Conservation (phyloP, 2,888 invertebrate species). For the Salticus scenicus region DNA sequence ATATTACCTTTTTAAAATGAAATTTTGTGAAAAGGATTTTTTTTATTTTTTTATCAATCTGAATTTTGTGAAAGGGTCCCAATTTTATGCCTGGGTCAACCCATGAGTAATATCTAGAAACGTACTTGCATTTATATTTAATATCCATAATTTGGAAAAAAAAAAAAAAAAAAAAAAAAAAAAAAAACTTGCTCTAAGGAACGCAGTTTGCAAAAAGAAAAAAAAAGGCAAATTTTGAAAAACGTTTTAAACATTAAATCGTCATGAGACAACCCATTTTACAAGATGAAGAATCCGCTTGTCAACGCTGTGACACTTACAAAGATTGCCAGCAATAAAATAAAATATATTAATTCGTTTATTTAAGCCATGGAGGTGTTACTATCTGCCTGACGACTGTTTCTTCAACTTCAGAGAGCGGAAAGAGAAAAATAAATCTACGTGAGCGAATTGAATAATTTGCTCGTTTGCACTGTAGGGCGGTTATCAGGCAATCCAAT, state of each 20-base stretch:
- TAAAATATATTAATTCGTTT: not conserved
- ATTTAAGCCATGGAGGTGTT: constrained; percentile 10
- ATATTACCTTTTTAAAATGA: too few species aligned
- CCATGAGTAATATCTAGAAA: too few species aligned
- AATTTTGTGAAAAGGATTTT: too few species aligned
- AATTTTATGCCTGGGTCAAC: too few species aligned
- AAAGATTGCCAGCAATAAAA: not conserved
- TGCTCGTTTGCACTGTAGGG: not conserved
- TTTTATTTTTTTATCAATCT: too few species aligned
- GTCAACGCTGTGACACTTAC: constrained; percentile 22
- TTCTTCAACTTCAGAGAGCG: not conserved
- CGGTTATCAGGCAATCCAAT: not conserved
- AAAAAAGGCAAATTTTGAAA: not conserved
- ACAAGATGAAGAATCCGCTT: constrained; percentile 55
- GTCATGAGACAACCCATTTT: constrained; percentile 42
- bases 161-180: too few species aligned
- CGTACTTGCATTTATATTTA: too few species aligned
- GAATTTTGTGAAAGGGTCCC: too few species aligned
- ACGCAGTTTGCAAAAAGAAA: too few species aligned
- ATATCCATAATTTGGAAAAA: too few species aligned
- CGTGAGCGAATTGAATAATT: constrained; percentile 8
- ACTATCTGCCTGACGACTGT: constrained; percentile 1
- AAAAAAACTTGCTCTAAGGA: too few species aligned
- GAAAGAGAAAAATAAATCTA: not conserved
- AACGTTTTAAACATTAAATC: not conserved